Evolutionary conservation across 2,797 vertebrate species (phyloP), one percentile per base, ranked within the genome.

Genomic region (Taeniopygia guttata): DNA sequence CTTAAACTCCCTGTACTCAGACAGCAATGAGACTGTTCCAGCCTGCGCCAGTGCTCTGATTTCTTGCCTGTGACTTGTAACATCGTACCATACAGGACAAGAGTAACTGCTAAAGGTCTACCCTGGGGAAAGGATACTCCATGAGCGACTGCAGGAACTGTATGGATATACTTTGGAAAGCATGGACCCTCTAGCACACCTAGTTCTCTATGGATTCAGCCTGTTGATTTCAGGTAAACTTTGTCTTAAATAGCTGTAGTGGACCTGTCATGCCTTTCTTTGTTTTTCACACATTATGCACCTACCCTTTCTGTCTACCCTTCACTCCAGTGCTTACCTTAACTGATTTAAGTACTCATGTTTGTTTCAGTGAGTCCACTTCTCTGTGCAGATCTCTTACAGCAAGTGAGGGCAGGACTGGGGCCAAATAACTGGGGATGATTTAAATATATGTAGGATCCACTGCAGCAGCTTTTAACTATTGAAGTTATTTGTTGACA

Each of bases 1-100:
- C 98, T 98, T 98, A 96, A 98, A 98, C 98, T 98, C 98, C 98
- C 98, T 97, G 97, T 97, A 97, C 97, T 98, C 97, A 98, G 97
- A 97, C 97, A 97, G 98, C 96, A 97, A 97, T 97, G 97, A 98
- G 96, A 97, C 97, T 97, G 96, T 95, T 97, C 92, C 96, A 96
- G 97, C 94, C 92, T 68, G 95, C 94, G 38, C 95, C 91, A 87
- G 64, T 42, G 77, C 95, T 95, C 90, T 70, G 68, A 75, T 94
- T 97, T 94, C 95, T 97, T 95, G 96, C 89, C 74, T 84, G 82
- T 84, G 84, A 87, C 90, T 97, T 94, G 96, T 97, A 97, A 97
- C 97, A 66, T 89, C 12, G 3, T 95, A 92, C 80, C 76, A 94
- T 96, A 94, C 93, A 55, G 90, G 59, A 89, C 93, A 89, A 94